phyloP scores from a whole-genome alignment of 2,797 vertebrate species.

The Anguilla pacifica region DNA sequence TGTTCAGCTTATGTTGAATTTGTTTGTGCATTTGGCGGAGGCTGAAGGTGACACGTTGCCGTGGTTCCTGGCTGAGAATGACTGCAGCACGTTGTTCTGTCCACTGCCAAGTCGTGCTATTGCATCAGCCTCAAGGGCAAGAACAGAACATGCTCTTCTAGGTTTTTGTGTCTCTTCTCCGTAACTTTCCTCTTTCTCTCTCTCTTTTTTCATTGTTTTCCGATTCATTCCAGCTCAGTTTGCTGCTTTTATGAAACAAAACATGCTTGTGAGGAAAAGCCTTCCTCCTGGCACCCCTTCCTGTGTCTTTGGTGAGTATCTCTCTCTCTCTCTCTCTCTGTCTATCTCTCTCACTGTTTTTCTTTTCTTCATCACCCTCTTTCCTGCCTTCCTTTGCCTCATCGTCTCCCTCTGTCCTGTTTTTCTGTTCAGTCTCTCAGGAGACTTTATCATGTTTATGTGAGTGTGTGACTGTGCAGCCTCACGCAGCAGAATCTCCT shows the following conservation, averaged over 20 bases:
- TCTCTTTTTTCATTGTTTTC: slow-evolving; percentile 65
- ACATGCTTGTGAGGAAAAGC: slow-evolving; percentile 98
- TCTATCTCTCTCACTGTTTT: not conserved
- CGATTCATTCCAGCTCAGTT: slow-evolving; percentile 95
- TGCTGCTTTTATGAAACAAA: slow-evolving; percentile 99
- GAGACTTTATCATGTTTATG: not conserved
- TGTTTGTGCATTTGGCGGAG: not conserved
- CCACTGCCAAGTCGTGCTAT: not conserved
- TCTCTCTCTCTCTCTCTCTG: slow-evolving; percentile 34
- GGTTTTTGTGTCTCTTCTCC: slow-evolving; percentile 59
- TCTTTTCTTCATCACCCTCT: not conserved
- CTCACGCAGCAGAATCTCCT: too few species aligned
- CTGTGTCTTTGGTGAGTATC: slow-evolving; percentile 97
- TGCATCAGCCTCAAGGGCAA: not conserved
- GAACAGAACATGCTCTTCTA: not conserved
- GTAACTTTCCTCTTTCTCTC: slow-evolving; percentile 51
- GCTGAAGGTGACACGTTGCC: not conserved
- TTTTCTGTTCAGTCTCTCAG: slow-evolving; percentile 30
- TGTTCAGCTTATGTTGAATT: not conserved
- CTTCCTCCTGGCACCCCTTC: slow-evolving; percentile 93
- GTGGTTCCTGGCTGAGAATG: not conserved
- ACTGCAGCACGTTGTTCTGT: not conserved
- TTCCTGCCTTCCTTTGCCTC: not conserved
- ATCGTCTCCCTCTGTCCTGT: not conserved
- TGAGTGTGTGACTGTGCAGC: not conserved